These are phyloP conservation scores for Drosophila kambysellisi DNA, from an alignment of 2,888 invertebrate species.

Conservation along the genomic window DNA sequence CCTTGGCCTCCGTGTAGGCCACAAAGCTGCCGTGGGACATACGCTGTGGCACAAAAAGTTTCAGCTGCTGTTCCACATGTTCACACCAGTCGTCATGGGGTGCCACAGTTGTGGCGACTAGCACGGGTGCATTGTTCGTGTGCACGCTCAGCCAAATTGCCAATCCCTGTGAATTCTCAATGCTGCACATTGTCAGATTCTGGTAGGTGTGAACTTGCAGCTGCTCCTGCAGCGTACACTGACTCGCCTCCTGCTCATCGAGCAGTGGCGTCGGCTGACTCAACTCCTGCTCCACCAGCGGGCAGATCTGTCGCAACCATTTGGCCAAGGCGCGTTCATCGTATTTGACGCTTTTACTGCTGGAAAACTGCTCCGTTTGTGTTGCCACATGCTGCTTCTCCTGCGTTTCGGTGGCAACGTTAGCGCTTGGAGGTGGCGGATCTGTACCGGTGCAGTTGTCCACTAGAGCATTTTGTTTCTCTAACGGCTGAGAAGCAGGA, in stretches of 20 bases:
- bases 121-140: slow-evolving; percentile 82
- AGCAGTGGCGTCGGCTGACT: slow-evolving; percentile 82
- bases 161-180: slow-evolving; percentile 74
- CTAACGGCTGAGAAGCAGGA: slow-evolving; percentile 85
- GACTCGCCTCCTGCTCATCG: slow-evolving; percentile 38
- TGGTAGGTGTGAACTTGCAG: slow-evolving; percentile 81
- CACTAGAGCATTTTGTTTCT: slow-evolving; percentile 81
- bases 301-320: slow-evolving; percentile 86
- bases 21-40: slow-evolving; percentile 73
- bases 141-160: slow-evolving; percentile 84
- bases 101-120: slow-evolving; percentile 79
- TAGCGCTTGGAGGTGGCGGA: slow-evolving; percentile 60
- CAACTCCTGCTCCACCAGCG: slow-evolving; percentile 85
- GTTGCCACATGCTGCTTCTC: slow-evolving; percentile 67
- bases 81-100: slow-evolving; percentile 84
- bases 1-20: slow-evolving; percentile 74
- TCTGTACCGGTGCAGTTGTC: slow-evolving; percentile 81
- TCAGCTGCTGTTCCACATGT: slow-evolving; percentile 81
- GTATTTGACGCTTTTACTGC: slow-evolving; percentile 34
- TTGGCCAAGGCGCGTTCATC: slow-evolving; percentile 85
- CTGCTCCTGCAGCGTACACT: slow-evolving; percentile 49
- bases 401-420: slow-evolving; percentile 71
- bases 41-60: slow-evolving; percentile 81
- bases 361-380: slow-evolving; percentile 83
- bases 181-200: slow-evolving; percentile 64